Conservation (phyloP, 2,888 invertebrate genomes). For the Caenorhabditis sinica region DNA sequence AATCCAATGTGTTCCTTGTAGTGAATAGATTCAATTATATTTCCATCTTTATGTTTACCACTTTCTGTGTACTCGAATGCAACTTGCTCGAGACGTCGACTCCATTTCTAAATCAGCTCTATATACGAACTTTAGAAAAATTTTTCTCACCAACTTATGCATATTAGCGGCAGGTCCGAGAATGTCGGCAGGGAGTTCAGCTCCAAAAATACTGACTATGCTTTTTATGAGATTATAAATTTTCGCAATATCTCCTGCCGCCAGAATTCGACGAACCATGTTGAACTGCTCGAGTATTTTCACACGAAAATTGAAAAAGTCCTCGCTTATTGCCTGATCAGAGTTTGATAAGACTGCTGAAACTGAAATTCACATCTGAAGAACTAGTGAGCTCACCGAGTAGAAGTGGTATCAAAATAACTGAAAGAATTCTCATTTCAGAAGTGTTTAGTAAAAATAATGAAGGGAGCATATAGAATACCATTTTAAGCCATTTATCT, state of each 20-base stretch:
- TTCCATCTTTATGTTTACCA: too few species aligned
- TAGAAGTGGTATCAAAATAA: background rate
- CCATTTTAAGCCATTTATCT: background rate
- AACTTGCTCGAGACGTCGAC: background rate
- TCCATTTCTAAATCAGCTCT: conserved; percentile 4
- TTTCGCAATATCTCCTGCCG: conserved; percentile 13
- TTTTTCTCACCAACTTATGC: conserved; percentile 2
- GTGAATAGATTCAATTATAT: background rate
- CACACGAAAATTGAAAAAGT: conserved; percentile 11
- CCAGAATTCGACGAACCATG: conserved; percentile 1
- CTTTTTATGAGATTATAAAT: background rate
- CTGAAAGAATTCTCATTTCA: conserved; percentile 3
- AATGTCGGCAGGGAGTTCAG: background rate
- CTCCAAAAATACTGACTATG: background rate
- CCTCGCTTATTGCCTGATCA: background rate
- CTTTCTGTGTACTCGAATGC: background rate
- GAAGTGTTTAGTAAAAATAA: background rate
- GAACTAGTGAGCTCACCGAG: background rate
- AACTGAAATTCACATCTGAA: background rate
- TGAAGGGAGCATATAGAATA: too few species aligned
- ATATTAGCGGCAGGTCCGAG: conserved; percentile 20
- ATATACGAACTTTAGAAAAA: background rate
- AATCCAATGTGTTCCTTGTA: conserved; percentile 26
- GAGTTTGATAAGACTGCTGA: background rate
- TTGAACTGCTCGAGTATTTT: conserved; percentile 17